Evolutionary conservation across 2,888 invertebrate species (phyloP).

Genomic region (Lithophane ornitopus): DNA sequence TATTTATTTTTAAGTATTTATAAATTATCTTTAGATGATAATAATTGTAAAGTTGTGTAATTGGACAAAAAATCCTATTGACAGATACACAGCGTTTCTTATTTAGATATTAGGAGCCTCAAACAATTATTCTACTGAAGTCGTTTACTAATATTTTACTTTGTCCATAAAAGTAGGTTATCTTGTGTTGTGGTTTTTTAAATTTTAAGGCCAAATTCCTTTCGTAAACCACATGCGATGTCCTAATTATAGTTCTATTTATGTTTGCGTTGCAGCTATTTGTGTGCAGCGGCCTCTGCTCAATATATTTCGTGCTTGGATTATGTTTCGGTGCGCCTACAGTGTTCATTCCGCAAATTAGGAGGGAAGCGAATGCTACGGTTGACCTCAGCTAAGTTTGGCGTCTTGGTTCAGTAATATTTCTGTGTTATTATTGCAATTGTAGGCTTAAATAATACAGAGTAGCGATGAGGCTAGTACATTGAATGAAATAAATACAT

Average conservation of each 20-base stretch:
- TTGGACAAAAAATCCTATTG: constrained; percentile 29
- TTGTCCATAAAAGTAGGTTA: background rate
- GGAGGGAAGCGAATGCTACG: constrained; percentile 61
- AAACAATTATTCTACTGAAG: constrained; percentile 3
- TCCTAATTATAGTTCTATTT: constrained; percentile 42
- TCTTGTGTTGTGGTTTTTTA: constrained; percentile 21
- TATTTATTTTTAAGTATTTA: no score
- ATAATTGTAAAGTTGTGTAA: constrained; percentile 6
- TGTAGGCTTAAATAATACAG: background rate
- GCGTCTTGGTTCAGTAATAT: constrained; percentile 64
- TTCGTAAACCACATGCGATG: constrained; percentile 24
- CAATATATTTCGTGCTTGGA: constrained; percentile 64
- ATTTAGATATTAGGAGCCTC: constrained; percentile 16
- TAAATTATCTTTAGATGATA: no score
- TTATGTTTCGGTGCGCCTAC: constrained; percentile 65
- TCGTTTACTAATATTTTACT: background rate
- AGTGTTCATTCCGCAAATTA: constrained; percentile 68
- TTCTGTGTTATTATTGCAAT: background rate
- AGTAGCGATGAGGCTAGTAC: background rate
- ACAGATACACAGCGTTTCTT: constrained; percentile 20
- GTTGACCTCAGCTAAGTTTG: constrained; percentile 61
- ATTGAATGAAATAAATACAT: background rate
- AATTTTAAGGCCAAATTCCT: constrained; percentile 3
- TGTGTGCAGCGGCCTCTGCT: constrained; percentile 59
- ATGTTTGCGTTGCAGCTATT: constrained; percentile 59